Evolutionary conservation across 2,113 vertebrate genomes (phyloP).

Genomic region (Rattus rattus): DNA sequence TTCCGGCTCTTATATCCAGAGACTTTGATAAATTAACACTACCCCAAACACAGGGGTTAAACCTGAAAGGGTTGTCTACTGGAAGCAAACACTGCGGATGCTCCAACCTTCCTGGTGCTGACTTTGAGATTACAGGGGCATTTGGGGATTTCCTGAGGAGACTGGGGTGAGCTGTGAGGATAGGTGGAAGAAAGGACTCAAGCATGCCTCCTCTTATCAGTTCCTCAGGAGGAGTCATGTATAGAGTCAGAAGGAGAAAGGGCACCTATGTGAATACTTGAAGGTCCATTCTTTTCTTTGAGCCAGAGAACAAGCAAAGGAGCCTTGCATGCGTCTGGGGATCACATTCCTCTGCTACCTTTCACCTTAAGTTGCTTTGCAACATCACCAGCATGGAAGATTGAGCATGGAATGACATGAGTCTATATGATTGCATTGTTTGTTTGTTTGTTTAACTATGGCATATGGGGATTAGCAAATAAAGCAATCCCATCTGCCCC

Average conservation of each 20-base stretch:
- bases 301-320: neutral
- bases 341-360: neutral
- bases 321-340: neutral
- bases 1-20: neutral
- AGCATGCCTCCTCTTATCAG: neutral
- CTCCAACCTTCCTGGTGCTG: neutral
- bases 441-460: neutral
- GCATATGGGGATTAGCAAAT: neutral
- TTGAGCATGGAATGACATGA: neutral
- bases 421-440: neutral
- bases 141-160: neutral
- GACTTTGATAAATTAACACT: neutral
- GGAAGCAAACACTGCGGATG: neutral
- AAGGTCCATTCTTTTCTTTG: neutral
- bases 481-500: neutral
- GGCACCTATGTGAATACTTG: neutral
- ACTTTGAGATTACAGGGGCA: neutral
- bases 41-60: neutral
- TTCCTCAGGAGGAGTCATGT: neutral
- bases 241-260: neutral
- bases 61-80: neutral
- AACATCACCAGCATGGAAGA: neutral
- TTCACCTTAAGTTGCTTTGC: neutral
- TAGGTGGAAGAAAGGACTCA: neutral
- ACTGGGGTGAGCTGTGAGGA: neutral